phyloP scores from a whole-genome alignment of 2,113 vertebrate species.

The Ptilorrhoa leucosticta region DNA sequence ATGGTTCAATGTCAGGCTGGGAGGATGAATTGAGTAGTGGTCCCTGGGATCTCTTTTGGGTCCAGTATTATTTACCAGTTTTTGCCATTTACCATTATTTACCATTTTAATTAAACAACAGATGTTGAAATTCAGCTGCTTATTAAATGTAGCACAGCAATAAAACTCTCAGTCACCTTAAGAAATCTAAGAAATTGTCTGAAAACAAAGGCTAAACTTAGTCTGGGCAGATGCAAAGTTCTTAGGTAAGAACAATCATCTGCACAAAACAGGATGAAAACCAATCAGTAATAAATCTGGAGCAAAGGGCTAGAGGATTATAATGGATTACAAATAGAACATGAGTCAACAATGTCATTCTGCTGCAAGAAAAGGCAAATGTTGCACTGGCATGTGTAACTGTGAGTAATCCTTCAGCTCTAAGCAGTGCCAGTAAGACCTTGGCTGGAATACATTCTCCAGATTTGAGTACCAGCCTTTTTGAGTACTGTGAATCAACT shows the following conservation, averaged over 20 bases:
- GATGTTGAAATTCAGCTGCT: neutral
- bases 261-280: neutral
- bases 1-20: neutral
- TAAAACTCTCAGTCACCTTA: neutral
- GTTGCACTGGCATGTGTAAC: neutral
- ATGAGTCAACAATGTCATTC: slow-evolving; percentile 18
- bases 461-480: neutral
- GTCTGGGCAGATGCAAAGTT: neutral
- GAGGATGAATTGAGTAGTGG: neutral
- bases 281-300: neutral
- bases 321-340: slow-evolving; percentile 11
- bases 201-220: neutral
- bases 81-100: neutral
- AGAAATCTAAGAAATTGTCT: neutral
- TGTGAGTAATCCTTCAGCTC: neutral
- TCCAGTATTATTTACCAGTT: neutral
- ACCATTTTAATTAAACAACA: neutral
- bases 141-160: neutral
- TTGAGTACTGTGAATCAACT: neutral
- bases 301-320: neutral
- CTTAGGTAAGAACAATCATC: neutral
- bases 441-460: neutral
- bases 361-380: neutral
- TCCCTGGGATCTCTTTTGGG: neutral
- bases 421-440: neutral